Evolutionary conservation across 2,888 invertebrate species (phyloP).

Genomic region (Scaptomyza tumidula): DNA sequence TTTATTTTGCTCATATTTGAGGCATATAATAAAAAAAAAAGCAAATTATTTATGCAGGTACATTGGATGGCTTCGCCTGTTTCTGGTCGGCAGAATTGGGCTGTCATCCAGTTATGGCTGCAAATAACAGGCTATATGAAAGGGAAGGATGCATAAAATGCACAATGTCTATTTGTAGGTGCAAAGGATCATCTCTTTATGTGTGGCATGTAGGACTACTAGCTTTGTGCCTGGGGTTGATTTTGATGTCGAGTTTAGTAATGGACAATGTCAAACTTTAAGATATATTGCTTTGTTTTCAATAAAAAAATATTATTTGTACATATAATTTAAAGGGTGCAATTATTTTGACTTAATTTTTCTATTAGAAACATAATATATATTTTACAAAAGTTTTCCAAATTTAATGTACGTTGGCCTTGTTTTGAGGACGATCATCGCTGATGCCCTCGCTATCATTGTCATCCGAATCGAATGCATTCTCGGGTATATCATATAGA

Average conservation of each 20-base stretch:
- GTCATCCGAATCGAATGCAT: constrained; percentile 97
- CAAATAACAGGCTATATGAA: background rate
- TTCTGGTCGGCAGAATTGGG: background rate
- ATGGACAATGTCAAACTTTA: too few species aligned
- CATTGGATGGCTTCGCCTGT: constrained; percentile 1
- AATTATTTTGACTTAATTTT: too few species aligned
- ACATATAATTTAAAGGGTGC: too few species aligned
- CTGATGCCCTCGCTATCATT: constrained; percentile 68
- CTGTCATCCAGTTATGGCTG: background rate
- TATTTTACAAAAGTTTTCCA: background rate
- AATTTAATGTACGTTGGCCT: background rate
- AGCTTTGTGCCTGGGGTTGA: background rate
- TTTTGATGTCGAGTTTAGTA: background rate
- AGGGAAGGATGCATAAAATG: background rate
- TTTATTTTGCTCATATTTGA: too few species aligned
- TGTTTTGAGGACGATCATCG: constrained; percentile 37
- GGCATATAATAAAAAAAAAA: too few species aligned
- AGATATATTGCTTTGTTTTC: too few species aligned
- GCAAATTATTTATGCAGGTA: background rate
- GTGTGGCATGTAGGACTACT: background rate
- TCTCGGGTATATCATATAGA: constrained; percentile 98
- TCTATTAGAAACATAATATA: too few species aligned
- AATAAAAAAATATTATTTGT: too few species aligned
- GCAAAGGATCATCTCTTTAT: background rate
- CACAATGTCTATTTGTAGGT: background rate